Base-by-base conservation (phyloP, 2,888 invertebrate genomes). In the Drosophila recens region DNA sequence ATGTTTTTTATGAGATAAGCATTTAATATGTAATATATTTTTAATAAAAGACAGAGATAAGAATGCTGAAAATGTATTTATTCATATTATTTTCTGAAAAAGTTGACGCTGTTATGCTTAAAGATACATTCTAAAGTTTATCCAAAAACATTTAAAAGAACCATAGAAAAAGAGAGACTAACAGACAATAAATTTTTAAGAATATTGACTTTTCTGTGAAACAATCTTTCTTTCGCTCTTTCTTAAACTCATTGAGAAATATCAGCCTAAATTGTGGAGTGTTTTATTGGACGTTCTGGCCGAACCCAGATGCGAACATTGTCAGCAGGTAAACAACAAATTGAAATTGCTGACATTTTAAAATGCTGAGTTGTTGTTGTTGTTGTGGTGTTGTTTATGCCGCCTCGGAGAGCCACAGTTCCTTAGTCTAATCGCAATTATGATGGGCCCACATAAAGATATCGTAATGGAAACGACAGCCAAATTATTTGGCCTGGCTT, bases 361-460 rank as follows among this genome's bases (percentile, higher is more conserved):
- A n/a, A 15, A 36, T 33, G 54, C 33, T 20, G 17, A 10, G 17
- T 8, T 17, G 34, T 34, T 51, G 36, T 36, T 36, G 34, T 11
- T 23, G 43, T 45, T 20, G 10, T 17, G 17, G 15, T 49, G 49
- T 34, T 51, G 51, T 36, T 34, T 34, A 51, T 51, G 20, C 36
- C 51, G 34, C 51, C 20, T 56, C 15, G 4, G 11, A 45, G 45
- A 15, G 17, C 40, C 53, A 4, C 4, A 30, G 20, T 38, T 17
- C 27, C 40, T 30, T 42, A 8, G 17, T 13, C 10, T 43, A 43
- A 56, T 56, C 42, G 34, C 33, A 34, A 15, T 36, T 10, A 42
- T 34, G 53, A 45, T 30, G 57, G 49, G 38, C 40, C 34, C 48
- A 48, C 64, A 64, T 61, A 62, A 58, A 62, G 59, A 69, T 75